Percentiles rank a stretch among this genome's conserved stretches.
Evolutionary conservation across 2,113 vertebrate genomes (phyloP).

Genomic region (Prunella fulvescens): DNA sequence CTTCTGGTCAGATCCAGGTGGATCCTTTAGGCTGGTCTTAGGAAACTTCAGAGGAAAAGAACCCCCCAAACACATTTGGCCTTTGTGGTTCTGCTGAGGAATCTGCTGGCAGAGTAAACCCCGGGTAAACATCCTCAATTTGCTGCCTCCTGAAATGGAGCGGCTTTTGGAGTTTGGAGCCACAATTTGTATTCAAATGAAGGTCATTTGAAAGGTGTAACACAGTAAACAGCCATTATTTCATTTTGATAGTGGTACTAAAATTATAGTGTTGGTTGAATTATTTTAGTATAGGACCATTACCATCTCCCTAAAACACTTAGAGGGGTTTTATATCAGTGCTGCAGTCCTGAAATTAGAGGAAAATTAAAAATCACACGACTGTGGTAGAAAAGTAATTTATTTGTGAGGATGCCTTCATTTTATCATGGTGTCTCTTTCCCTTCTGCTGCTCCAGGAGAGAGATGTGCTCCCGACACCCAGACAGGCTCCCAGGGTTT

Average conservation of each 20-base stretch:
- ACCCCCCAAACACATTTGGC: background rate
- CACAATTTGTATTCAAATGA: constrained; percentile 82
- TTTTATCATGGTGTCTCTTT: background rate
- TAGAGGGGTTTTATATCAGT: constrained; percentile 68
- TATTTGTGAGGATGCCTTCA: constrained; percentile 7
- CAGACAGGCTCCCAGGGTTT: background rate
- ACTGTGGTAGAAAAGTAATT: constrained; percentile 39
- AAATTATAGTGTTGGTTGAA: constrained; percentile 86
- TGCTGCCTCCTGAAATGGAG: constrained; percentile 67
- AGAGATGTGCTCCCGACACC: background rate
- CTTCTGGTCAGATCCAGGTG: background rate
- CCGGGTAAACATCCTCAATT: constrained; percentile 31
- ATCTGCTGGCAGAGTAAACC: constrained; percentile 14
- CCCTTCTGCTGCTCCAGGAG: background rate
- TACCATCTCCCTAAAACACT: constrained; percentile 80
- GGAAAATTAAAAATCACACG: constrained; percentile 75
- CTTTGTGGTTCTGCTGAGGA: background rate
- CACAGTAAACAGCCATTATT: constrained; percentile 82
- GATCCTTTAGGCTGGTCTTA: background rate
- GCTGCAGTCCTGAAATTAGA: constrained; percentile 74
- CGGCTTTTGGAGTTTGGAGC: constrained; percentile 71
- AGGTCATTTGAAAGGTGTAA: constrained; percentile 86
- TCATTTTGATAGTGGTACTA: constrained; percentile 85
- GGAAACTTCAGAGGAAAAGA: background rate
- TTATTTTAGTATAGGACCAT: constrained; percentile 82